A percentile compares a stretch with the other conserved stretches of the same genome.
These are phyloP conservation scores for Chloroclystis v-ata DNA, from an alignment of 2,888 invertebrate genomes.

Conservation along the genomic window DNA sequence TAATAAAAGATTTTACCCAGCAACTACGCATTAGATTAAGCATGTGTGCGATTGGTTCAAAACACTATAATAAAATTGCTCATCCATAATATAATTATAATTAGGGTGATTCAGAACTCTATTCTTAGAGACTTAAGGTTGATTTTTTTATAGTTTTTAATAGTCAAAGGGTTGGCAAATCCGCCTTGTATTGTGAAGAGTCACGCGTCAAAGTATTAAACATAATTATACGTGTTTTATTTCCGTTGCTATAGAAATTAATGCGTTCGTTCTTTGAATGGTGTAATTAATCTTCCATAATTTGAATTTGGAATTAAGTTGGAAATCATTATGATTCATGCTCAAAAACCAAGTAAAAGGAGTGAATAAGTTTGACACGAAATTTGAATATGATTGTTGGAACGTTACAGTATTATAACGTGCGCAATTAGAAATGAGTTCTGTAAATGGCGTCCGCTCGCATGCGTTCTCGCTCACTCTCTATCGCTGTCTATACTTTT, in stretches of 20 bases:
- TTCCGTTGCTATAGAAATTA: conserved; percentile 67
- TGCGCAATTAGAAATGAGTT: too few relatives aligned
- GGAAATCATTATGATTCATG: conserved; percentile 2
- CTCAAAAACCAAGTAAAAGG: not conserved
- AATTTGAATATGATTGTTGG: not conserved
- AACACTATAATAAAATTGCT: conserved; percentile 70
- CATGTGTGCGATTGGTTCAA: conserved; percentile 44
- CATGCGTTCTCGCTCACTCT: too few relatives aligned
- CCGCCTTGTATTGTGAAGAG: conserved; percentile 71
- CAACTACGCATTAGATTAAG: conserved; percentile 38
- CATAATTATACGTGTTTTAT: conserved; percentile 65
- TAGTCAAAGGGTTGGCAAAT: conserved; percentile 76
- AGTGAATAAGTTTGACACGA: not conserved
- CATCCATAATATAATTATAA: conserved; percentile 69
- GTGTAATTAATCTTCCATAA: conserved; percentile 23
- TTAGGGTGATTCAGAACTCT: conserved; percentile 43
- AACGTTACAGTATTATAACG: not conserved
- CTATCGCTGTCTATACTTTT: too few relatives aligned
- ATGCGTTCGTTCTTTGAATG: conserved; percentile 33
- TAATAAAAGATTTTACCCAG: conserved; percentile 41
- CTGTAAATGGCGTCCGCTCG: too few relatives aligned
- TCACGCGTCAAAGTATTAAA: conserved; percentile 71
- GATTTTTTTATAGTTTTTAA: conserved; percentile 47
- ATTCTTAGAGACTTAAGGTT: conserved; percentile 31
- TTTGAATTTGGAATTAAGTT: conserved; percentile 17